Percentiles rank a stretch among this genome's conserved stretches.
Conservation (phyloP, 2,888 invertebrate species). For the Abrostola tripartita region DNA sequence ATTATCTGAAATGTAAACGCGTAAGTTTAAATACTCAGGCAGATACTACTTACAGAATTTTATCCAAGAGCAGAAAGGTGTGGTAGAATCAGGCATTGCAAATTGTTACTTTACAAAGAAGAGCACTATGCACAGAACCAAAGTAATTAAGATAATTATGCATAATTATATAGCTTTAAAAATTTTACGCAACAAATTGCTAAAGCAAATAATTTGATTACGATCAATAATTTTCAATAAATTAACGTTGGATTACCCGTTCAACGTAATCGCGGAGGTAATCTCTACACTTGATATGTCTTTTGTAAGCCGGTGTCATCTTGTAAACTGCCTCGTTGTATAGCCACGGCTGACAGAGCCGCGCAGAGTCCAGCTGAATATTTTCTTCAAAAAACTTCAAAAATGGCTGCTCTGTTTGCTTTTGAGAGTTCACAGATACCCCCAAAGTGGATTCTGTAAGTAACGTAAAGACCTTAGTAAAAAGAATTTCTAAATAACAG, state of each 20-base stretch:
- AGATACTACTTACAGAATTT: not conserved
- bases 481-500: too few species aligned
- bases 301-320: conserved; percentile 47
- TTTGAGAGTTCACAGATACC: conserved; percentile 56
- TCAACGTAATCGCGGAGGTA: conserved; percentile 53
- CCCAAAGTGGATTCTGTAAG: conserved; percentile 62
- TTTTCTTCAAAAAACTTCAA: conserved; percentile 56
- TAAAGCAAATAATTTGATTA: too few species aligned
- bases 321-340: conserved; percentile 56
- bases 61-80: not conserved
- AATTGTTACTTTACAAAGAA: too few species aligned
- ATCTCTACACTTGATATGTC: conserved; percentile 38
- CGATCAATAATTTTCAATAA: too few species aligned
- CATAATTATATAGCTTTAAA: too few species aligned
- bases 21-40: not conserved
- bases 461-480: not conserved
- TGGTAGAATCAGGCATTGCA: too few species aligned
- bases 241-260: conserved; percentile 40
- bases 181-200: too few species aligned
- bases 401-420: conserved; percentile 54
- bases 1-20: conserved; percentile 32
- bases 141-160: too few species aligned
- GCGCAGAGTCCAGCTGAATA: conserved; percentile 48
- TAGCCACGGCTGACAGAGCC: conserved; percentile 64
- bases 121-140: too few species aligned